Evolutionary conservation across 2,113 vertebrate species (phyloP).

Genomic region (Addax nasomaculatus): DNA sequence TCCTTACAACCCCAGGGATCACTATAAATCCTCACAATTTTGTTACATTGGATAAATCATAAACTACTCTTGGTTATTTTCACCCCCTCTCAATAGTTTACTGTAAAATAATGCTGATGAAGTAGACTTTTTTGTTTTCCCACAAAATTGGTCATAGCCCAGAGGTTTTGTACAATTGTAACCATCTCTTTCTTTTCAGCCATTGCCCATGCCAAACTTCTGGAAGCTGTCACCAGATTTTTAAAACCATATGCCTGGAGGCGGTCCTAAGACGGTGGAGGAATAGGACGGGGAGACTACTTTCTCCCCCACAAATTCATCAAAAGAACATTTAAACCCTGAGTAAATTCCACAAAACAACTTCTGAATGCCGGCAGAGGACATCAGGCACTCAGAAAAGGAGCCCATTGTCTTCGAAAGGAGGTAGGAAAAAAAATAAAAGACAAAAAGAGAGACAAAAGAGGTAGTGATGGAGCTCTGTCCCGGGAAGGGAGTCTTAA

Average conservation of each 20-base stretch:
- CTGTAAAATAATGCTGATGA: background rate
- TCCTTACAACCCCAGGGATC: background rate
- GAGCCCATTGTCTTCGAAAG: too few species aligned
- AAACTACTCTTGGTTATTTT: background rate
- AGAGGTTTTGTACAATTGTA: background rate
- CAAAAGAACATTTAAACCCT: too few species aligned
- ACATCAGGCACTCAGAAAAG: too few species aligned
- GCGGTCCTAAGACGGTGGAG: too few species aligned
- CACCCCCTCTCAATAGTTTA: background rate
- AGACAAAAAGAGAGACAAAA: too few species aligned
- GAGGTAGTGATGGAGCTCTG: too few species aligned
- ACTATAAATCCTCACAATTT: slow-evolving; percentile 12
- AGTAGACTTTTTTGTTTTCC: background rate
- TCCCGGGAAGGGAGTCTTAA: too few species aligned
- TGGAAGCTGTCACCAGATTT: background rate
- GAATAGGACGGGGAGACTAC: too few species aligned
- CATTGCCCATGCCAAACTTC: background rate
- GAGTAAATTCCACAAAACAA: too few species aligned
- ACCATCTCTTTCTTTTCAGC: background rate
- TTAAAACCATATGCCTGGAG: background rate
- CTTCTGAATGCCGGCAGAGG: too few species aligned
- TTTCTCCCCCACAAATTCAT: too few species aligned
- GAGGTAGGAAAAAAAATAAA: too few species aligned
- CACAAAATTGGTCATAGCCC: background rate
- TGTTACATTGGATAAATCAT: background rate